These are phyloP conservation scores for Struthidea cinerea DNA, from an alignment of 2,113 vertebrate species.

Conservation along the genomic window DNA sequence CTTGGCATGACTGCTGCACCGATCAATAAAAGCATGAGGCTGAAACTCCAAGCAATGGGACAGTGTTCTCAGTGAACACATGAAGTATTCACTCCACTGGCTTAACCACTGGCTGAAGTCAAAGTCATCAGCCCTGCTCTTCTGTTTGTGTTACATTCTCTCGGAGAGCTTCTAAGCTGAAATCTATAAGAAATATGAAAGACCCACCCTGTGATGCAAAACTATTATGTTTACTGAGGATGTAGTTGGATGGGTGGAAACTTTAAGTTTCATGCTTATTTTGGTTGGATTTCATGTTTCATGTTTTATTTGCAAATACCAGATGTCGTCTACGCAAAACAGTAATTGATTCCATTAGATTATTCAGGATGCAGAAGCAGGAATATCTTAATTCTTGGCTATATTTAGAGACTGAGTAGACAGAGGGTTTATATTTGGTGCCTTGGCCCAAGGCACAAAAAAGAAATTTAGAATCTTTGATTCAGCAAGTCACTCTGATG, in stretches of 20 bases:
- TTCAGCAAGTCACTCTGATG: background rate
- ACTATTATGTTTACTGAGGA: background rate
- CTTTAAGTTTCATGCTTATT: background rate
- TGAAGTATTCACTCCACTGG: background rate
- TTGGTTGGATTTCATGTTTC: background rate
- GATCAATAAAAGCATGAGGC: background rate
- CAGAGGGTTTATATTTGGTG: constrained; percentile 14
- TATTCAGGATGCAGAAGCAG: constrained; percentile 23
- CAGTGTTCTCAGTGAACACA: background rate
- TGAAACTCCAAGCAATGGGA: background rate
- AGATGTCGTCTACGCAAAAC: constrained; percentile 14
- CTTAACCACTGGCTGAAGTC: background rate
- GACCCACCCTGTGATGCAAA: background rate
- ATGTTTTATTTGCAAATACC: constrained; percentile 33
- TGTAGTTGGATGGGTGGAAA: background rate
- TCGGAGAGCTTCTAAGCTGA: background rate
- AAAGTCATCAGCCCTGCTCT: background rate
- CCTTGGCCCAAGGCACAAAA: background rate
- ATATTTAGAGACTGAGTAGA: constrained; percentile 28
- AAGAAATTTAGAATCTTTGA: background rate
- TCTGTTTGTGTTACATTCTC: background rate
- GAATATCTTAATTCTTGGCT: constrained; percentile 28
- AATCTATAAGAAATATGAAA: background rate
- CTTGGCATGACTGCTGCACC: background rate
- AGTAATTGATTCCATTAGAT: constrained; percentile 35